A percentile compares a stretch with the other conserved stretches of the same genome.
Conservation (phyloP, 2,888 invertebrate species). For the Sinhomidia bicolor region DNA sequence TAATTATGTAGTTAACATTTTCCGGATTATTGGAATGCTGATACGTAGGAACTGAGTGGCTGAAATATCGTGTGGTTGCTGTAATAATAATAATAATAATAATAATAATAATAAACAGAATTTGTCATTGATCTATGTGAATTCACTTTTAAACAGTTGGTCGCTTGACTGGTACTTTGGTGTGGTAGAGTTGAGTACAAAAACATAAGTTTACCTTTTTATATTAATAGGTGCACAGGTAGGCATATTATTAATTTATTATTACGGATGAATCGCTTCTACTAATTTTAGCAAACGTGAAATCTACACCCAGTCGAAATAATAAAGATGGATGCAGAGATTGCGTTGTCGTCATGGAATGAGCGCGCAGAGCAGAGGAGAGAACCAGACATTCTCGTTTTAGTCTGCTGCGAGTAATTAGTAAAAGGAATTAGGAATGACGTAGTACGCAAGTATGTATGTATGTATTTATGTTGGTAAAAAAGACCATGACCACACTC, state of each 20-base stretch:
- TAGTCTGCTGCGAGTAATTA: background rate
- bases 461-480: background rate
- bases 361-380: too few species aligned
- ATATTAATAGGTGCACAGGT: too few species aligned
- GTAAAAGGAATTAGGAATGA: background rate
- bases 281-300: too few species aligned
- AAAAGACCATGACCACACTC: slow-evolving; percentile 40
- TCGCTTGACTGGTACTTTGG: too few species aligned
- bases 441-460: background rate
- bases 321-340: background rate
- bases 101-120: background rate
- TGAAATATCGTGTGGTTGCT: too few species aligned
- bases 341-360: background rate
- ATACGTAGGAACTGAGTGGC: too few species aligned
- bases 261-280: too few species aligned
- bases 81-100: background rate
- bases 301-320: background rate
- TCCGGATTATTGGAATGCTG: background rate
- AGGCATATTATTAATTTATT: too few species aligned
- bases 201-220: too few species aligned
- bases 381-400: slow-evolving; percentile 42
- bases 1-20: background rate
- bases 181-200: too few species aligned
- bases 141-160: too few species aligned
- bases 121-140: too few species aligned